Base-by-base conservation (phyloP, 2,113 vertebrate species). In the Hiodon alosoides region DNA sequence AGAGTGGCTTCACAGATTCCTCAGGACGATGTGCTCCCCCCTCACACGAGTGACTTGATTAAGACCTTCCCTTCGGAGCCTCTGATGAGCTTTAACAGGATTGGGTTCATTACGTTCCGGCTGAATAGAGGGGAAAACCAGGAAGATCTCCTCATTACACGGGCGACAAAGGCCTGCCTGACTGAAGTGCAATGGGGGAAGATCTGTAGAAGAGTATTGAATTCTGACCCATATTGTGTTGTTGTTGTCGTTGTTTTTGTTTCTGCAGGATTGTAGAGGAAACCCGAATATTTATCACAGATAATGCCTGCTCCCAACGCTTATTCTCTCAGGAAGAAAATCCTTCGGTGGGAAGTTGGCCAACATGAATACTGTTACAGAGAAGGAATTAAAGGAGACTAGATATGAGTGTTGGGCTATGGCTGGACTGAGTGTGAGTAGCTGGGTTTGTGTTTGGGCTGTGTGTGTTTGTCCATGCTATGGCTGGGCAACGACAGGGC, bases 241-340 rank as follows among this genome's bases (percentile, higher is more conserved):
- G 76, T 2, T 31, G 31, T 31, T 31, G 31, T 31, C 31, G 31
- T 31, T 31, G 82, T 84, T 85, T 85, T 88, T 88, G 88, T 48
- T 73, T 83, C 81, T 46, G 53, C 53, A 59, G 69, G 69, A 77
- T 67, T 67, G 71, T 62, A 69, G 55, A 67, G 81, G 79, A 66
- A 67, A 77, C 74, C 62, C 85, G 85, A 88, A 87, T 90, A 90
- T 91, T 91, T 91, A 90, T 90, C 88, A 89, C 87, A 89, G 86
- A 86, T 88, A 89, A 87, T 90, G 88, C 86, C 71, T 69, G 31
- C 48, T 69, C 52, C 53, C 71, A 69, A 80, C 83, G 85, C 83
- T 83, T 84, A 83, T 58, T 71, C 70, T 61, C 74, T 75, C 71
- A n/a, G 31, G 77, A 81, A 83, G 83, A 87, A 91, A 91, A 92